Evolutionary conservation across 2,888 invertebrate genomes (phyloP).

Genomic region (Drosophila mimetica): DNA sequence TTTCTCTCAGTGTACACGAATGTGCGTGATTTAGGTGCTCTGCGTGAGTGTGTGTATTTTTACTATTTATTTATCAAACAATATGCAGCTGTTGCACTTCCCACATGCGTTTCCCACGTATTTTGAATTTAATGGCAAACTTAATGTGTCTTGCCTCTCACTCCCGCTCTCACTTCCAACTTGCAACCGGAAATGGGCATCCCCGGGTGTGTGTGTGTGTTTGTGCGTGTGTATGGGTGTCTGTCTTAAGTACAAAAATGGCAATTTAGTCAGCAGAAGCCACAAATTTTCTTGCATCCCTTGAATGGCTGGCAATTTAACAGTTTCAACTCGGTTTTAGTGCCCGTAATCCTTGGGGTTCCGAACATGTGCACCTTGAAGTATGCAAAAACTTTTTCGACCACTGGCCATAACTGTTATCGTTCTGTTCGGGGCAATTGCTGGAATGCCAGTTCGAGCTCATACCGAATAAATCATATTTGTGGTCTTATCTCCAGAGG

Average conservation of each 20-base stretch:
- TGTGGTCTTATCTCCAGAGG: constrained; percentile 5
- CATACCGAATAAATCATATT: constrained; percentile 8
- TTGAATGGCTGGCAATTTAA: constrained; percentile 35
- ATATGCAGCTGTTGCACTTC: constrained; percentile 73
- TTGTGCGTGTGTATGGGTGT: constrained; percentile 5
- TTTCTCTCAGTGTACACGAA: constrained; percentile 1
- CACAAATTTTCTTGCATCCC: constrained; percentile 50
- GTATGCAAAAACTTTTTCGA: constrained; percentile 43
- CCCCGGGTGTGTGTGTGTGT: constrained; percentile 2
- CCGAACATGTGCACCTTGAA: constrained; percentile 29
- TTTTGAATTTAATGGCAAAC: constrained; percentile 62
- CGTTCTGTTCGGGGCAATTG: constrained; percentile 2
- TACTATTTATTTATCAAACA: constrained; percentile 72
- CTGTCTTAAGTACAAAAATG: constrained; percentile 52
- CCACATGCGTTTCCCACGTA: constrained; percentile 67
- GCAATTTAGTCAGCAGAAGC: constrained; percentile 24
- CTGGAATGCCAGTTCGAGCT: constrained; percentile 1
- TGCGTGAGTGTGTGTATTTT: constrained; percentile 47
- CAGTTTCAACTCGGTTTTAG: constrained; percentile 6
- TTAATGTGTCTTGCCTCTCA: constrained; percentile 43
- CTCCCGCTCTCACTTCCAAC: neutral
- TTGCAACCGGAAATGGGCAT: constrained; percentile 1
- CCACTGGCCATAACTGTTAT: constrained; percentile 19
- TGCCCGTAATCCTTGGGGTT: neutral
- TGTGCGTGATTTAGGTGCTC: constrained; percentile 20